Evolutionary conservation across 2,797 vertebrate species (phyloP), one percentile per base, ranked within the genome.

Genomic region (Acipenser oxyrinchus): DNA sequence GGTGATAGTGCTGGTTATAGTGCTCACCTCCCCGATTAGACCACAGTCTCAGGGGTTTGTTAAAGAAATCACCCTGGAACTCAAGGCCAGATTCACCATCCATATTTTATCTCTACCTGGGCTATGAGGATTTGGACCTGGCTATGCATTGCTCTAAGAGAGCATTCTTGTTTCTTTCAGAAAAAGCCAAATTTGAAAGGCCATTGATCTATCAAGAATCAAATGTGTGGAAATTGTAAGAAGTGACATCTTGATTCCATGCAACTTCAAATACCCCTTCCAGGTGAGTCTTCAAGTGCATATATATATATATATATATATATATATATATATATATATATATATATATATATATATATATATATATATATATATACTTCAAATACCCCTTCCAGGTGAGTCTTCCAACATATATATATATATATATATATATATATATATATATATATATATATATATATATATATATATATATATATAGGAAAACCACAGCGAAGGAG

Each of bases 341-440:
- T 18, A 18, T 18, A 18, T 18, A 18, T 18, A 18, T n/a, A n/a
- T n/a, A n/a, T 18, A 18, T 18, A 18, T 18, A 18, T 18, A 18
- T 18, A 18, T 18, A 18, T 18, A 18, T 18, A 18, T 18, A 18
- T 18, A 18, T 18, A 18, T 18, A 79, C 71, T 92, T 86, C 70
- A 98, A 99, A 76, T 99, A 97, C 59, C 95, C 97, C 3, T 99
- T 99, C 77, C 97, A 99, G 93, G 97, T 98, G 79, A 90, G 73
- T 66, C 50, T 62, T 18, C 10, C 5, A 18, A 4, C 61, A 11
- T 48, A 62, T 1, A n/a, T 49, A 62, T 49, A 49, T 23, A 49
- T 12, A n/a, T 60, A 8, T n/a, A 6, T 6, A n/a, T 23, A n/a
- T 23, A 49, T 6, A n/a, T 60, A 8, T 18, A 18, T 18, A 18